Base-by-base conservation (phyloP, 1,140 invertebrate genomes). In the Sesamia nonagrioides region DNA sequence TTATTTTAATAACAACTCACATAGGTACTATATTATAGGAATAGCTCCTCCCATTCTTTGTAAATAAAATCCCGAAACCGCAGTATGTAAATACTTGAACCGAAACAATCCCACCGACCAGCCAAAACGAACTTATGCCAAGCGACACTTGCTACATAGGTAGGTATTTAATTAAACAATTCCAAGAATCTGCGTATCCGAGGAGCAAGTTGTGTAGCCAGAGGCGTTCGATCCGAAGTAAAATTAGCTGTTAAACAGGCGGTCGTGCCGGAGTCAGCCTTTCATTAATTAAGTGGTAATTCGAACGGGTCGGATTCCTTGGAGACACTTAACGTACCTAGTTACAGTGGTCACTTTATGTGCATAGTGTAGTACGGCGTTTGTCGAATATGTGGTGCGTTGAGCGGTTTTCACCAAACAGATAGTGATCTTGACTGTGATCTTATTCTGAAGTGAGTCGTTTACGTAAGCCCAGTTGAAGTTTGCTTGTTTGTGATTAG, bases 271-370 rank as follows among this genome's bases (percentile, higher is more conserved):
- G 74, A 77, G 80, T 78, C 52, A 45, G 37, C 35, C 60, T 69
- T 79, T 81, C 80, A 82, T 86, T 86, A 86, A 86, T 86, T 84
- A 84, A 84, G 80, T 81, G 81, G 71, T 77, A 81, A 82, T 82
- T 81, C 78, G 81, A 82, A 78, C 78, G 37, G 75, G 35, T 76
- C 40, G 75, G 78, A 80, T 74, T 78, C 33, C 54, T 69, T 15
- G 27, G 15, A 54, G 60, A 42, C 42, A 58, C 21, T 76, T 21
- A 35, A 48, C 48, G 45, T 69, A 69, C 40, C 35, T 60, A 82
- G 45, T 15, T 66, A 50, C 18, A 40, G 8, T 52, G 74, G 21
- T 58, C 58, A 63, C 73, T 76, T 52, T 76, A 17, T 63, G 58
- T 58, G 35, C 17, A 27, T 74, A 60, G 60, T 60, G 17, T 27